Base-by-base conservation (phyloP, 2,797 vertebrate genomes). In the Cyprinella venusta region DNA sequence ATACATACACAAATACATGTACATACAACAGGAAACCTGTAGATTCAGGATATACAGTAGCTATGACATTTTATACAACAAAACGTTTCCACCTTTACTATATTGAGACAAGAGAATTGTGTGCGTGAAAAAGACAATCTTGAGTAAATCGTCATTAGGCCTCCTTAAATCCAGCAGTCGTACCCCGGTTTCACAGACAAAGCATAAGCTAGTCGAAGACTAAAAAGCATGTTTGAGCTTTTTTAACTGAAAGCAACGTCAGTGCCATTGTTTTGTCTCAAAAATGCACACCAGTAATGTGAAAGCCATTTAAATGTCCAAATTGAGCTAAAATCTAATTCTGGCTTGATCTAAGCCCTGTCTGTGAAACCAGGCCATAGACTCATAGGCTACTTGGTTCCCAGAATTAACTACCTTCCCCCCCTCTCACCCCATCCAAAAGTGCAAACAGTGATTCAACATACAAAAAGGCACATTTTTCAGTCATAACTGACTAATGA, bases 361-460 rank as follows among this genome's bases (percentile, higher is more conserved):
- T 50, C 48, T 50, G 16, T 50, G 16, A 50, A 50, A 50, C 48
- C 48, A 18, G 16, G 21, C 21, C 21, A 79, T 50, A n/a, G 40
- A 24, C n/a, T 30, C 69, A 59, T 54, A 7, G 16, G 15, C 48
- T 50, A 52, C 36, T 77, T 6, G 21, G 74, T 85, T 79, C 75
- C n/a, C 26, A 65, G 15, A 21, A 36, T 42, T 19, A 38, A 63
- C 52, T 75, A 70, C 48, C 30, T 12, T 33, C 13, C 21, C 65
- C 52, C 77, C 50, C 52, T 76, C 74, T 79, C 56, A 76, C 61
- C 52, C 56, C 70, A 6, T 59, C 40, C 19, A 50, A 79, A 87
- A 87, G 83, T 85, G 81, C 75, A 83, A 81, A 42, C 54, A 70
- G 84, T 70, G 63, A 64, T 65, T 45, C 69, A 36, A 24, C 81